Conservation (phyloP, 2,888 invertebrate species). For the Leptinotarsa juncta region DNA sequence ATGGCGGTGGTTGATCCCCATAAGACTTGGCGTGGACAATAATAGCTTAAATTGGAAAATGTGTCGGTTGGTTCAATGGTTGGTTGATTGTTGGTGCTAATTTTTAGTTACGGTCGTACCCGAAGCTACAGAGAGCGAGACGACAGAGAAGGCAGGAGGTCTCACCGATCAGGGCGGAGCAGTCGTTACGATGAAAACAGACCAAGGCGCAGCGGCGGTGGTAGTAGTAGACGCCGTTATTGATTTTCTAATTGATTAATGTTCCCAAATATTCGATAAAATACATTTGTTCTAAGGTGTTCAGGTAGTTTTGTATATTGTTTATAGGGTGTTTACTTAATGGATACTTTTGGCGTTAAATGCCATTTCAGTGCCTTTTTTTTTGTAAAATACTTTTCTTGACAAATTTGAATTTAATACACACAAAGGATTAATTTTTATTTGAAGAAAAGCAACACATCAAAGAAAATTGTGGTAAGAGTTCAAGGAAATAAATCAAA, state of each 20-base stretch:
- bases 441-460: too few species aligned
- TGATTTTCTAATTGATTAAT: slow-evolving; percentile 4
- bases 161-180: slow-evolving; percentile 48
- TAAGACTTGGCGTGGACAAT: slow-evolving; percentile 53
- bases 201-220: slow-evolving; percentile 41
- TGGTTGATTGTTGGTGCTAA: slow-evolving; percentile 50
- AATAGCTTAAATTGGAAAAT: slow-evolving; percentile 48
- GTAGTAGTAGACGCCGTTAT: slow-evolving; percentile 34
- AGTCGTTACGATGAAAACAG: slow-evolving; percentile 42
- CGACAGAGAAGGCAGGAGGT: slow-evolving; percentile 60
- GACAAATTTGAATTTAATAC: too few species aligned
- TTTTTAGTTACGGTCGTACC: slow-evolving; percentile 63
- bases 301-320: slow-evolving; percentile 35
- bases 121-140: slow-evolving; percentile 57
- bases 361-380: slow-evolving; percentile 6
- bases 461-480: too few species aligned
- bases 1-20: too few species aligned
- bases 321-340: slow-evolving; percentile 19
- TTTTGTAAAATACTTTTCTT: background rate
- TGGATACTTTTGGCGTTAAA: slow-evolving; percentile 1
- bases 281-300: slow-evolving; percentile 15
- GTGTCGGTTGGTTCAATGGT: slow-evolving; percentile 38
- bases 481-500: too few species aligned
- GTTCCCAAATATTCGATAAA: background rate
- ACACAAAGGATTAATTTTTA: too few species aligned